A percentile compares a stretch with the other conserved stretches of the same genome.
phyloP scores from a whole-genome alignment of 2,113 vertebrate species.

The Paralichthys olivaceus region DNA sequence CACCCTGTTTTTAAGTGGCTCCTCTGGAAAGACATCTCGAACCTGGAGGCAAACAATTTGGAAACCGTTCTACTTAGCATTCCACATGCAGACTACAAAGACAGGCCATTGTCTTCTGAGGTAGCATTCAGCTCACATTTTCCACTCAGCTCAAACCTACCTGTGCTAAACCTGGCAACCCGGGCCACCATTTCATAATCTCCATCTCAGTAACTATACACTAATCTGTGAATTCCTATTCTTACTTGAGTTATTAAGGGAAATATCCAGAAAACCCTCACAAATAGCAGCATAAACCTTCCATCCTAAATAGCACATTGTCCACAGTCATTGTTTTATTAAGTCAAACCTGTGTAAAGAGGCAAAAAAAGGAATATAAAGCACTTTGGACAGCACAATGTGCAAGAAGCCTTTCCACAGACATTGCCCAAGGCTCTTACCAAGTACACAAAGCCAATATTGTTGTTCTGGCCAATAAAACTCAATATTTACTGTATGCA shows the following conservation, averaged over 20 bases:
- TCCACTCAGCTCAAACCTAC: constrained; percentile 50
- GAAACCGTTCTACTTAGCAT: constrained; percentile 72
- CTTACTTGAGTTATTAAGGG: neutral
- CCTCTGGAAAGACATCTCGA: constrained; percentile 50
- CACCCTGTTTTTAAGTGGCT: constrained; percentile 45
- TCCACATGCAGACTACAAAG: constrained; percentile 72
- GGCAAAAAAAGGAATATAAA: too few relatives aligned
- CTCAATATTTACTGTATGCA: constrained; percentile 41
- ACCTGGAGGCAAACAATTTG: constrained; percentile 68
- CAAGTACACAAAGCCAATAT: constrained; percentile 60
- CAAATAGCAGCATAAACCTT: neutral
- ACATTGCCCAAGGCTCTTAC: constrained; percentile 34
- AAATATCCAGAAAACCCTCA: neutral
- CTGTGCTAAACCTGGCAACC: constrained; percentile 32
- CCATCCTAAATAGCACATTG: neutral
- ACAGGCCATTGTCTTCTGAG: constrained; percentile 47
- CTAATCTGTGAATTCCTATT: neutral
- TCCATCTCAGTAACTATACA: neutral
- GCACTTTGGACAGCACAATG: constrained; percentile 21
- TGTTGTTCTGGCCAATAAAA: constrained; percentile 66
- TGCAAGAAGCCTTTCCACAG: constrained; percentile 32
- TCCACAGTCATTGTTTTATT: constrained; percentile 24
- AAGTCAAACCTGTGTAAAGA: constrained; percentile 30
- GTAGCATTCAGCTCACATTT: constrained; percentile 51
- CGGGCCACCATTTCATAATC: neutral